Conservation (phyloP, 1,140 invertebrate genomes). For the Halesus radiatus region DNA sequence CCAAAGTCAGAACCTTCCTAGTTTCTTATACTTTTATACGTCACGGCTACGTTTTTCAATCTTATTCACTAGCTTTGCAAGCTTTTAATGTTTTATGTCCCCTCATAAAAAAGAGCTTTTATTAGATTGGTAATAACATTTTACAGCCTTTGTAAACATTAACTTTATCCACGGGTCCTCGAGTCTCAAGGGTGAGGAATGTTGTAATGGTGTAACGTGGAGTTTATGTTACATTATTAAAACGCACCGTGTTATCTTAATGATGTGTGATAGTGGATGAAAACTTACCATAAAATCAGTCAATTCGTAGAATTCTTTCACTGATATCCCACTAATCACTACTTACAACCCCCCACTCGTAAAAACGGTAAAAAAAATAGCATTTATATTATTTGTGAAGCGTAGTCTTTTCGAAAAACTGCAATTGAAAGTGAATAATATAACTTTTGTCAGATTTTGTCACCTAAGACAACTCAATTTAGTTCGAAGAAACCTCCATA, state of each 20-base stretch:
- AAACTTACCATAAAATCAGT: background rate
- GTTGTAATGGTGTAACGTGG: background rate
- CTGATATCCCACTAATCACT: too few species aligned
- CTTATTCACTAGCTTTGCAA: slow-evolving; percentile 1
- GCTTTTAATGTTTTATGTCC: slow-evolving; percentile 26
- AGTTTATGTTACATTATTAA: background rate
- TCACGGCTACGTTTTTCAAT: slow-evolving; percentile 13
- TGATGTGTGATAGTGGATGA: background rate
- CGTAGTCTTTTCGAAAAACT: too few species aligned
- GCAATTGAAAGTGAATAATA: too few species aligned
- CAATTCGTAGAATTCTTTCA: too few species aligned
- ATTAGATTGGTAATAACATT: slow-evolving; percentile 34
- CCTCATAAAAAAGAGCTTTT: slow-evolving; percentile 33
- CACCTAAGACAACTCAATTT: too few species aligned
- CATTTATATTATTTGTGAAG: too few species aligned
- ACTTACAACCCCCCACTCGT: too few species aligned
- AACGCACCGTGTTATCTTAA: background rate
- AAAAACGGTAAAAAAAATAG: too few species aligned
- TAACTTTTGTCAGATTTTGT: too few species aligned
- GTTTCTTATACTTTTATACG: background rate
- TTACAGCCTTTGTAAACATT: slow-evolving; percentile 27
- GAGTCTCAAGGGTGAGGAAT: background rate
- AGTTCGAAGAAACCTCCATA: too few species aligned
- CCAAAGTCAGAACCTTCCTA: background rate
- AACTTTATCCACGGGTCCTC: slow-evolving; percentile 2